phyloP scores from a whole-genome alignment of 2,888 invertebrate species.

The Diogma glabrata region DNA sequence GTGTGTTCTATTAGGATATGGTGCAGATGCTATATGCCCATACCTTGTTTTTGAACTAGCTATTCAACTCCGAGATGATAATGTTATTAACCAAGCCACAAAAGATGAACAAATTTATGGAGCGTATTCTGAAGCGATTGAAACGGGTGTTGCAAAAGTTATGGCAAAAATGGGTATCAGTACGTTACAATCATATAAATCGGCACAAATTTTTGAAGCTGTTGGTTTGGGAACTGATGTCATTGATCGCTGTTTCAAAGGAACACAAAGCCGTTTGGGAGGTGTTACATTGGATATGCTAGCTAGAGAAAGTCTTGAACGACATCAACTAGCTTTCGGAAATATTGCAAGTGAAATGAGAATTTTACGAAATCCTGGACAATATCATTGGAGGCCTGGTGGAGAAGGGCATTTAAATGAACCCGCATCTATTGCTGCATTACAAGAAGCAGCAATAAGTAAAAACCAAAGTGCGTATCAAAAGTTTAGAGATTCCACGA shows the following conservation, averaged over 20 bases:
- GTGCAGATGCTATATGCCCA: constrained; percentile 96
- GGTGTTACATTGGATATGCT: constrained; percentile 86
- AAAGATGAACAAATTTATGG: constrained; percentile 71
- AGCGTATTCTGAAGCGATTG: constrained; percentile 84
- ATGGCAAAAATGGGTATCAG: constrained; percentile 99
- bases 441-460: constrained; percentile 74
- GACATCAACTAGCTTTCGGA: constrained; percentile 62
- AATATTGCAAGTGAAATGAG: constrained; percentile 50
- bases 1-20: constrained; percentile 88
- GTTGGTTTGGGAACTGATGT: constrained; percentile 90
- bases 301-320: constrained; percentile 71
- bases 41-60: constrained; percentile 93
- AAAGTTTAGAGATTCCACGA: constrained; percentile 71
- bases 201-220: constrained; percentile 98
- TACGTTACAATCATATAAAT: constrained; percentile 95
- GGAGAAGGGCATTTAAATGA: constrained; percentile 98
- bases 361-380: constrained; percentile 73
- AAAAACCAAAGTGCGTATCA: constrained; percentile 78
- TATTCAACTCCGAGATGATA: constrained; percentile 71
- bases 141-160: constrained; percentile 80
- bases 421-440: constrained; percentile 60
- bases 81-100: constrained; percentile 62
- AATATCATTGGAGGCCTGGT: constrained; percentile 92
- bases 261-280: constrained; percentile 58
- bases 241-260: constrained; percentile 85